These are phyloP conservation scores for Cyphomyrmex costatus DNA, from an alignment of 1,140 invertebrate species.

Conservation along the genomic window DNA sequence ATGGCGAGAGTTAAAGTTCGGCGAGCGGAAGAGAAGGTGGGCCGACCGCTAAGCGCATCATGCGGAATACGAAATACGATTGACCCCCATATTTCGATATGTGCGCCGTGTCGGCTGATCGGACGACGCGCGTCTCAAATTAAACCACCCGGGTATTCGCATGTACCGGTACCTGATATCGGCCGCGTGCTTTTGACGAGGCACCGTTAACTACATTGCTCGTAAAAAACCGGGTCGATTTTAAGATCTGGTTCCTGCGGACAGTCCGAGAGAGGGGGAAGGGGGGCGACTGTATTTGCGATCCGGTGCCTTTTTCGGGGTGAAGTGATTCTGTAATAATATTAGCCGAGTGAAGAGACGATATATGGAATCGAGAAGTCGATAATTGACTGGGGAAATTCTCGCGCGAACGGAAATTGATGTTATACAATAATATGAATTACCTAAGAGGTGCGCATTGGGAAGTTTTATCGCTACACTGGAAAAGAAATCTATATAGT, in stretches of 20 bases:
- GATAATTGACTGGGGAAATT: not conserved
- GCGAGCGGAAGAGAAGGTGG: not conserved
- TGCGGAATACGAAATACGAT: conserved; percentile 47
- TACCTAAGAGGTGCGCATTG: no score
- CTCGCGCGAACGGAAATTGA: no score
- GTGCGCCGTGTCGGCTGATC: not conserved
- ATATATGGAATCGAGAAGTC: not conserved
- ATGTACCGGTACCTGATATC: not conserved
- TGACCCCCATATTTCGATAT: conserved; percentile 53
- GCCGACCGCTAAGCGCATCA: conserved; percentile 44
- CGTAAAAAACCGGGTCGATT: conserved; percentile 34
- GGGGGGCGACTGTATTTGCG: not conserved
- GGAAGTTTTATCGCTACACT: no score
- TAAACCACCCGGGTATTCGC: conserved; percentile 26
- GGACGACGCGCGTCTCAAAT: not conserved
- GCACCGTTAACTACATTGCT: conserved; percentile 45
- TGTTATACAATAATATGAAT: no score
- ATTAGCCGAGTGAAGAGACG: not conserved
- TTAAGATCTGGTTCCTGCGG: conserved; percentile 13
- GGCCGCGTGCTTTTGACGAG: not conserved
- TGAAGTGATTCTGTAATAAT: not conserved
- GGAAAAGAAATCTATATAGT: no score
- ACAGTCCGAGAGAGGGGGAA: not conserved
- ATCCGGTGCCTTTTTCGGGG: not conserved
- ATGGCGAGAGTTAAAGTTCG: conserved; percentile 46